Evolutionary conservation across 2,888 invertebrate species (phyloP).

Genomic region (Limnephilus marmoratus): DNA sequence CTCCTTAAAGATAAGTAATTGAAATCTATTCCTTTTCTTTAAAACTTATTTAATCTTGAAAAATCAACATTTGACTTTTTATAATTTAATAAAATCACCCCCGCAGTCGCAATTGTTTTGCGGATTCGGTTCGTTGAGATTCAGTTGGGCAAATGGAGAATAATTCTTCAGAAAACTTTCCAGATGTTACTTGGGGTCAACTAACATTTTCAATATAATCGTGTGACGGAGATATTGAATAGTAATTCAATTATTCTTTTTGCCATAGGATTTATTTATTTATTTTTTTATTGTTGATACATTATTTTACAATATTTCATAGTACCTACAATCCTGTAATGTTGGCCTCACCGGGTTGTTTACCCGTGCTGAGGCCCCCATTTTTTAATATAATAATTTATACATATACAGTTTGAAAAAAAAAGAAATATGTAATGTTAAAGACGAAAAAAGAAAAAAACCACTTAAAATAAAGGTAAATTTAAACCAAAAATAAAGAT

Average conservation of each 20-base stretch:
- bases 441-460: too few relatives aligned
- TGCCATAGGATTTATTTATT: too few relatives aligned
- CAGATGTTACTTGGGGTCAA: neutral
- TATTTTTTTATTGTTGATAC: too few relatives aligned
- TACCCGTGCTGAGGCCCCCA: too few relatives aligned
- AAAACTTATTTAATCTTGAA: neutral
- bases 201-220: neutral
- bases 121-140: neutral
- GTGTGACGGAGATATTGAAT: neutral
- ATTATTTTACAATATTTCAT: too few relatives aligned
- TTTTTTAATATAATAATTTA: too few relatives aligned
- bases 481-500: too few relatives aligned
- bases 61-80: neutral
- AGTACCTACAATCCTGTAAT: too few relatives aligned
- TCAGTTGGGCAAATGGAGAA: neutral
- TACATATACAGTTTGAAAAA: too few relatives aligned
- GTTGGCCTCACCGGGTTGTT: too few relatives aligned
- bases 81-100: neutral
- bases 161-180: neutral
- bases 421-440: too few relatives aligned
- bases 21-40: neutral
- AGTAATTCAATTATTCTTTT: neutral
- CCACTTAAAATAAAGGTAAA: too few relatives aligned
- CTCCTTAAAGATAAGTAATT: neutral
- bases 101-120: neutral